Evolutionary conservation across 2,797 vertebrate genomes (phyloP).

Genomic region (Mastacembelus armatus): DNA sequence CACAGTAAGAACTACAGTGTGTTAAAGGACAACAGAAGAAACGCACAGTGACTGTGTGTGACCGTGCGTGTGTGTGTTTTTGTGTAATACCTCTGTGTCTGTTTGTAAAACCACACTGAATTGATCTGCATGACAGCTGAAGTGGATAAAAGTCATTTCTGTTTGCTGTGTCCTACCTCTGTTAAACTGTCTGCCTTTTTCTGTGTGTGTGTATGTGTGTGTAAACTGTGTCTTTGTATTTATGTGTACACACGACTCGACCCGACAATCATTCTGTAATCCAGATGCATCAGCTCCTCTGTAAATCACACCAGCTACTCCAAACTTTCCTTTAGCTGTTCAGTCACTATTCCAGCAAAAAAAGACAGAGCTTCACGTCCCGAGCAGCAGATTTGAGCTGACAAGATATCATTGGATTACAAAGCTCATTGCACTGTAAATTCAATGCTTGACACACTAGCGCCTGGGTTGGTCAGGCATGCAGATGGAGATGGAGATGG

Average conservation of each 20-base stretch:
- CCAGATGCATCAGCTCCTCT: conserved; percentile 8
- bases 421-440: conserved; percentile 76
- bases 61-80: neutral
- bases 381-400: conserved; percentile 66
- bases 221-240: conserved; percentile 13
- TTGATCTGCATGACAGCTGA: conserved; percentile 2
- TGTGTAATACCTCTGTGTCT: neutral
- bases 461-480: conserved; percentile 70
- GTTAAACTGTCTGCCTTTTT: neutral
- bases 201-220: neutral
- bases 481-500: conserved; percentile 67
- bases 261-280: conserved; percentile 4
- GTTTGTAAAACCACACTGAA: conserved; percentile 1
- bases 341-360: neutral
- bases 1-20: conserved; percentile 6
- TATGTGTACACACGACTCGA: neutral
- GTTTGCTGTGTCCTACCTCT: neutral
- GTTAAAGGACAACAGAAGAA: neutral
- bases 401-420: conserved; percentile 80
- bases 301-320: conserved; percentile 8
- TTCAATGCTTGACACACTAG: conserved; percentile 70
- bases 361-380: conserved; percentile 42
- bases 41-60: neutral
- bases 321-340: conserved; percentile 32
- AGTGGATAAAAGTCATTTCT: neutral